phyloP scores from a whole-genome alignment of 1,140 invertebrate genomes.

The Thereuonema tuberculata region DNA sequence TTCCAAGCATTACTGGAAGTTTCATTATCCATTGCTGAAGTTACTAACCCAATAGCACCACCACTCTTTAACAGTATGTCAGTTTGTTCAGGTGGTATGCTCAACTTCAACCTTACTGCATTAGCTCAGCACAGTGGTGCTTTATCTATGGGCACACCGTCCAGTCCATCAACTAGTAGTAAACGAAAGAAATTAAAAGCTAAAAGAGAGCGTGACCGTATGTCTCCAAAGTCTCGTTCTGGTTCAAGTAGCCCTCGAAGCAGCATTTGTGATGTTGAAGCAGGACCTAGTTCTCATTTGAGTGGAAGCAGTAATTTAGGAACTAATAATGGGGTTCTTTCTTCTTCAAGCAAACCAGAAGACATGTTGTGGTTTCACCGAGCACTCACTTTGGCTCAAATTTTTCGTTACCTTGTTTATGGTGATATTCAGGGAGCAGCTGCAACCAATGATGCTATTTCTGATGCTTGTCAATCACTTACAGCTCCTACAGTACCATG shows the following conservation, averaged over 20 bases:
- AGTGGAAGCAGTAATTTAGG: background rate
- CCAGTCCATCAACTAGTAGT: conserved; percentile 19
- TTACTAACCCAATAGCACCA: conserved; percentile 16
- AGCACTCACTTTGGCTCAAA: conserved; percentile 25
- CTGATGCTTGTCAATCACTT: conserved; percentile 24
- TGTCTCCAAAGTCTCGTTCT: conserved; percentile 6
- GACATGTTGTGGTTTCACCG: conserved; percentile 30
- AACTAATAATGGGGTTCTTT: background rate
- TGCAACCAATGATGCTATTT: conserved; percentile 24
- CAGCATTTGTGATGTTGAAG: background rate
- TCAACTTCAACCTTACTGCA: background rate
- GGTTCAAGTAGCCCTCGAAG: conserved; percentile 10
- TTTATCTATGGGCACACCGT: background rate
- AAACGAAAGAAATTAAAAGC: conserved; percentile 31
- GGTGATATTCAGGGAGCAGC: conserved; percentile 23
- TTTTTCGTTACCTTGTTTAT: conserved; percentile 25
- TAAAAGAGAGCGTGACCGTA: conserved; percentile 24
- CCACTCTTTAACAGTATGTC: background rate
- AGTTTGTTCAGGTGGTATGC: background rate
- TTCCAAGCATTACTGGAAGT: conserved; percentile 31
- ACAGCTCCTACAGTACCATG: conserved; percentile 22
- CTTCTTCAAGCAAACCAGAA: conserved; percentile 23
- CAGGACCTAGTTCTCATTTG: background rate
- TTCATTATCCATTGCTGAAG: conserved; percentile 28
- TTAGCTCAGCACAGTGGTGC: background rate